Conservation (phyloP, 2,888 invertebrate genomes). For the Coelopa pilipes region DNA sequence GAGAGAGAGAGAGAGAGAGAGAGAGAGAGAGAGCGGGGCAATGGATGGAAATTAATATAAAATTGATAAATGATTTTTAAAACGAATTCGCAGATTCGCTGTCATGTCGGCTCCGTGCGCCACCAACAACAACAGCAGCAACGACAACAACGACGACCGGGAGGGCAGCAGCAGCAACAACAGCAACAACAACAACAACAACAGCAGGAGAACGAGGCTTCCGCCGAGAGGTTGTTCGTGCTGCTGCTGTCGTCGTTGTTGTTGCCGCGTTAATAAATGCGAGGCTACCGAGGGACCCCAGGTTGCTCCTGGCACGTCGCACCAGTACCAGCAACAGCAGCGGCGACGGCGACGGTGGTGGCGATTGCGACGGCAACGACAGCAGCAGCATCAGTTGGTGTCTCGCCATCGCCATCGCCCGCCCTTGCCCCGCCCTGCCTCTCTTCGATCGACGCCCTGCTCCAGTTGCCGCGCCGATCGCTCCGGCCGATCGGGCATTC, state of each 20-base stretch:
- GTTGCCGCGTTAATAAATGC: too few relatives aligned
- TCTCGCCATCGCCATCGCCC: too few relatives aligned
- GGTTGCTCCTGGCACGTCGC: too few relatives aligned
- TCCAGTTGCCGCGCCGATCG: constrained; percentile 9
- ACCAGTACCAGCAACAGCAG: too few relatives aligned
- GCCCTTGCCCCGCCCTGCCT: too few relatives aligned
- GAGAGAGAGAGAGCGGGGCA: background rate
- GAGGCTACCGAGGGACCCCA: too few relatives aligned
- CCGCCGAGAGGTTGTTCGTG: too few relatives aligned
- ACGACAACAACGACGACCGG: background rate
- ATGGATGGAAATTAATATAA: constrained; percentile 26
- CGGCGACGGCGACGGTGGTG: too few relatives aligned
- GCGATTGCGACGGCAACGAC: too few relatives aligned
- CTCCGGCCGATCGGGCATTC: background rate
- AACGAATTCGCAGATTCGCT: constrained; percentile 33
- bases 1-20: too few relatives aligned
- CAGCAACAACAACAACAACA: background rate
- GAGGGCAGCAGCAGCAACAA: background rate
- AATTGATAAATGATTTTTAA: constrained; percentile 34
- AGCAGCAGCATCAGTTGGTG: too few relatives aligned
- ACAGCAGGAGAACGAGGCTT: background rate
- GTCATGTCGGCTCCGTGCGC: constrained; percentile 19
- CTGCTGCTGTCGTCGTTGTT: too few relatives aligned
- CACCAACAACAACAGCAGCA: background rate
- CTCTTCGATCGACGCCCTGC: background rate